phyloP scores from a whole-genome alignment of 2,113 vertebrate genomes.

The Podilymbus podiceps region DNA sequence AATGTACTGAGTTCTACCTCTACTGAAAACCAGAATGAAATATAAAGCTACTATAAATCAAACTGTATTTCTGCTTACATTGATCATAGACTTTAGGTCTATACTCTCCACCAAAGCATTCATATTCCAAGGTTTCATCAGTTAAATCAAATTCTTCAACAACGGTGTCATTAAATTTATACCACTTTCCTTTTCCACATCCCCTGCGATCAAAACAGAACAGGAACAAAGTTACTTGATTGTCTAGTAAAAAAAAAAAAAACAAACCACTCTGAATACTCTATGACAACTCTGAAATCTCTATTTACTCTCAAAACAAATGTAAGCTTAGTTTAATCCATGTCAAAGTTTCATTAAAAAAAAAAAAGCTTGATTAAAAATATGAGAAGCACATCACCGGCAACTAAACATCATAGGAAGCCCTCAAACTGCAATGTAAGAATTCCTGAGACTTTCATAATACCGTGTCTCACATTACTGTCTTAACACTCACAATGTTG shows the following conservation, averaged over 20 bases:
- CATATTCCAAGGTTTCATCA: slow-evolving; percentile 94
- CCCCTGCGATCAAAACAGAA: slow-evolving; percentile 74
- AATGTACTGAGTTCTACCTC: not conserved
- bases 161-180: slow-evolving; percentile 96
- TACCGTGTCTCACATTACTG: not conserved
- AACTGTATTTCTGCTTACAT: slow-evolving; percentile 79
- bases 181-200: slow-evolving; percentile 92
- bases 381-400: not conserved
- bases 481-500: not conserved
- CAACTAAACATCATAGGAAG: not conserved
- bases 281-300: not conserved
- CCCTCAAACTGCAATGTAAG: not conserved
- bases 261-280: not conserved
- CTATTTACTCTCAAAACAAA: no score
- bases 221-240: not conserved
- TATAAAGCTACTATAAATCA: not conserved
- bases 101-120: slow-evolving; percentile 98
- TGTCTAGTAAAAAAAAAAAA: not conserved
- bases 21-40: not conserved
- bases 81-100: slow-evolving; percentile 98
- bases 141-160: slow-evolving; percentile 98
- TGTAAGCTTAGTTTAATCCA: not conserved
- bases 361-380: not conserved
- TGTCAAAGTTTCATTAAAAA: not conserved
- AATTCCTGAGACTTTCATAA: not conserved